Conservation (phyloP, 2,888 invertebrate species). For the Hoplodrina ambigua region DNA sequence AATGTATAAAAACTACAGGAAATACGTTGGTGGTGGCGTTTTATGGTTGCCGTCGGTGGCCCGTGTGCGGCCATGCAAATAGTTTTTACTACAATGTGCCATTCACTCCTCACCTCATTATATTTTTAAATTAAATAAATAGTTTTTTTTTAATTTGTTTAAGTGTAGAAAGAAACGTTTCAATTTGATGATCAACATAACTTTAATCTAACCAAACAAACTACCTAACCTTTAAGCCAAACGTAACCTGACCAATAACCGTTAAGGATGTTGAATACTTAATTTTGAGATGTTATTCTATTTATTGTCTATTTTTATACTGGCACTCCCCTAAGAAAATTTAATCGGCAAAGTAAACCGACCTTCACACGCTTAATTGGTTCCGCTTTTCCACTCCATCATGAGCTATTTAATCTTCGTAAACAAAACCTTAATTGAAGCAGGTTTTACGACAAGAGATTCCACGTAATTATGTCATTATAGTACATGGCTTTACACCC, state of each 20-base stretch:
- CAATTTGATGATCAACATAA: not conserved
- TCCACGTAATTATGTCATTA: constrained; percentile 38
- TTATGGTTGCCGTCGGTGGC: no score
- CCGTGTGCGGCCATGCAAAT: no score
- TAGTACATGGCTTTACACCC: constrained; percentile 11
- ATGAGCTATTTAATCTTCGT: constrained; percentile 69
- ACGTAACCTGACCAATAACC: no score
- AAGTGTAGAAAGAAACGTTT: constrained; percentile 1
- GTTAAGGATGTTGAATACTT: constrained; percentile 25
- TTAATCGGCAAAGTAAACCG: constrained; percentile 85
- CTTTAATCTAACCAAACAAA: no score
- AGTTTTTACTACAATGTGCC: no score
- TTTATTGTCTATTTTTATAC: constrained; percentile 61
- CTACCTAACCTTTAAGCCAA: no score
- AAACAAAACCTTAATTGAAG: constrained; percentile 74
- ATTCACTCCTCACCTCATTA: no score
- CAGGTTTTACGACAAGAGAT: constrained; percentile 60
- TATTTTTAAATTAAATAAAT: no score
- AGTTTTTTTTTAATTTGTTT: no score
- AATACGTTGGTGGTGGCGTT: no score
- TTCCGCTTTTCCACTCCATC: constrained; percentile 72
- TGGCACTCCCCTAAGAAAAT: constrained; percentile 77
- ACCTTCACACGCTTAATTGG: constrained; percentile 83
- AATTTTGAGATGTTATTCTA: not conserved
- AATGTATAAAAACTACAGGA: no score